phyloP scores from a whole-genome alignment of 1,140 invertebrate species.

The Drosophila serrata region DNA sequence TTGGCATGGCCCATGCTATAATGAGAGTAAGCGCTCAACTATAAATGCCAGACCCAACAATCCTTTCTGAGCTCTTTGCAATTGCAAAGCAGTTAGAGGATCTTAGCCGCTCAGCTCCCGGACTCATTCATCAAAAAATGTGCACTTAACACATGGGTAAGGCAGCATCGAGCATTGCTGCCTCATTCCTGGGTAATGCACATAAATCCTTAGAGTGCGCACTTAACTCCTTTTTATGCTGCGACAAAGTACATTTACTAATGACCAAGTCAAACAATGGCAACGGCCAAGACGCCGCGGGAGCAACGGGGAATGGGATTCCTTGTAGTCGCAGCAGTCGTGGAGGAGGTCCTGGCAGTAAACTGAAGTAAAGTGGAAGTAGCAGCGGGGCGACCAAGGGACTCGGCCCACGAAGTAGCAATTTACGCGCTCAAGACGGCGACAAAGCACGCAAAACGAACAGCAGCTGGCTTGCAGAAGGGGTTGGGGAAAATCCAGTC shows the following conservation, averaged over 20 bases:
- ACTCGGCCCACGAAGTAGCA: slow-evolving; percentile 71
- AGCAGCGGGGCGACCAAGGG: slow-evolving; percentile 3
- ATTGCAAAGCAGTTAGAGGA: slow-evolving; percentile 54
- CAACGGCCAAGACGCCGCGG: slow-evolving; percentile 43
- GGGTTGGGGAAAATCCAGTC: slow-evolving; percentile 3
- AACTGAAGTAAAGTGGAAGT: slow-evolving; percentile 57
- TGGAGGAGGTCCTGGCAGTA: slow-evolving; percentile 39
- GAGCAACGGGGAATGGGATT: slow-evolving; percentile 12
- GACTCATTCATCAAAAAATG: slow-evolving; percentile 64
- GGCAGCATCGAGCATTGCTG: slow-evolving; percentile 45
- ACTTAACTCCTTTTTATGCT: slow-evolving; percentile 83
- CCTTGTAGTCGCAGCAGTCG: slow-evolving; percentile 3
- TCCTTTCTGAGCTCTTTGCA: slow-evolving; percentile 23
- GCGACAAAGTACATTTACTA: slow-evolving; percentile 83
- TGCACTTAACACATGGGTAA: slow-evolving; percentile 71
- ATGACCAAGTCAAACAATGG: slow-evolving; percentile 82
- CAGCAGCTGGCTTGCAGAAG: slow-evolving; percentile 27
- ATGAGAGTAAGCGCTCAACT: slow-evolving; percentile 26
- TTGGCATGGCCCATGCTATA: slow-evolving; percentile 19
- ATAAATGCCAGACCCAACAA: slow-evolving; percentile 8
- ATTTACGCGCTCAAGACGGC: slow-evolving; percentile 77
- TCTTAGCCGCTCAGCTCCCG: neutral
- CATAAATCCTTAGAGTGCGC: slow-evolving; percentile 82
- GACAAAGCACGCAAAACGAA: slow-evolving; percentile 74
- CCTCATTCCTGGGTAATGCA: slow-evolving; percentile 36